A percentile compares a stretch with the other conserved stretches of the same genome.
phyloP scores from a whole-genome alignment of 2,888 invertebrate genomes.

The Eupithecia insigniata region DNA sequence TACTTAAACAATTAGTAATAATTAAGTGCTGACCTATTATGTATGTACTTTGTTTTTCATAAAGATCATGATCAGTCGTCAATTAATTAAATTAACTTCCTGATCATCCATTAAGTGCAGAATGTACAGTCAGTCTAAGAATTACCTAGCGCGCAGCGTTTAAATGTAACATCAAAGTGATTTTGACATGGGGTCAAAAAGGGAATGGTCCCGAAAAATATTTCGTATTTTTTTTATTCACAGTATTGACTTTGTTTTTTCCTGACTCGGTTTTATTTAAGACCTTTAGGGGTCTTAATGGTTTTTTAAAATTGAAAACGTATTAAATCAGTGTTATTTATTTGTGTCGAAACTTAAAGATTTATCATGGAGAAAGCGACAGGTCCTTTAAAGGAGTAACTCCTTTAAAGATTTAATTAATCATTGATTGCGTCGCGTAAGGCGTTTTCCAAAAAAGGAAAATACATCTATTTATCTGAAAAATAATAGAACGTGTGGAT shows the following conservation, averaged over 20 bases:
- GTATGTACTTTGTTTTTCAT: background rate
- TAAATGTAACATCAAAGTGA: background rate
- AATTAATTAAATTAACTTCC: conserved; percentile 12
- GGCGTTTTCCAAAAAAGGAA: background rate
- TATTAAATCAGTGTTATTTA: background rate
- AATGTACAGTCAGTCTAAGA: conserved; percentile 6
- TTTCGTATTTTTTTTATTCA: background rate
- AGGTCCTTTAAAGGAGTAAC: background rate
- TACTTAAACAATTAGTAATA: background rate
- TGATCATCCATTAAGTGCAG: conserved; percentile 1
- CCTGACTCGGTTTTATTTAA: background rate
- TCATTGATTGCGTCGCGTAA: background rate
- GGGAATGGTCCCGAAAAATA: background rate
- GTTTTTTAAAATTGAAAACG: background rate
- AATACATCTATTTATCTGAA: background rate
- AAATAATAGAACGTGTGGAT: background rate
- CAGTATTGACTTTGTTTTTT: background rate
- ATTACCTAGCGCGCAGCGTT: background rate
- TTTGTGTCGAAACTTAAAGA: background rate
- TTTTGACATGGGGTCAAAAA: background rate
- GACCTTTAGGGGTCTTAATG: background rate
- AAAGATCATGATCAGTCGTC: conserved; percentile 7
- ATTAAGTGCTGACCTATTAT: background rate
- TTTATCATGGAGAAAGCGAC: background rate
- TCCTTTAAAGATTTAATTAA: background rate